These are phyloP conservation scores for Argopecten irradians DNA, from an alignment of 1,140 invertebrate species.

Conservation along the genomic window DNA sequence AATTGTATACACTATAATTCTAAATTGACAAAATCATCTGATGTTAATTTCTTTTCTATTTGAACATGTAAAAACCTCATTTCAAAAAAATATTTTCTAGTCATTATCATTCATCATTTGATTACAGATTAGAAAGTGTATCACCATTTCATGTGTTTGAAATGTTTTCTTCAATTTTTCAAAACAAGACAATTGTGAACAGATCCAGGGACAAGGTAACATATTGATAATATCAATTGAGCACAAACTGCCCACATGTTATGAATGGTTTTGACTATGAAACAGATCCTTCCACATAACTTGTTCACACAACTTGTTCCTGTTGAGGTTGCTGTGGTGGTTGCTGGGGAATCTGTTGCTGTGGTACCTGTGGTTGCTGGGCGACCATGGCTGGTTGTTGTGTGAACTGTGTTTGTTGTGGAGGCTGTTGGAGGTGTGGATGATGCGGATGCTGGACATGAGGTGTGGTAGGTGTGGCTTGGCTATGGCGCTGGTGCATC, in stretches of 20 bases:
- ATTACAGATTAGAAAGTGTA: too few species aligned
- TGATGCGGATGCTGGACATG: slow-evolving; percentile 4
- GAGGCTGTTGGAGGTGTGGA: slow-evolving; percentile 36
- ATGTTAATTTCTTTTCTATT: too few species aligned
- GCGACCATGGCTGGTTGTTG: slow-evolving; percentile 41
- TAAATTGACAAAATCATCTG: too few species aligned
- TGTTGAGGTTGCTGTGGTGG: slow-evolving; percentile 55
- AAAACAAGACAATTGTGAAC: neutral
- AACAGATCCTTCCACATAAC: slow-evolving; percentile 32
- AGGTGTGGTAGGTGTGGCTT: slow-evolving; percentile 27
- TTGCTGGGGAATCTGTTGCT: slow-evolving; percentile 52
- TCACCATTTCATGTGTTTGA: too few species aligned
- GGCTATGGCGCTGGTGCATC: slow-evolving; percentile 67
- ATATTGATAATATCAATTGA: neutral
- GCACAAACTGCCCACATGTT: neutral
- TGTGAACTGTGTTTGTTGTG: slow-evolving; percentile 40
- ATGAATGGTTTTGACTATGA: slow-evolving; percentile 29
- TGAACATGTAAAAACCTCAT: too few species aligned
- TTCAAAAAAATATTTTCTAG: too few species aligned
- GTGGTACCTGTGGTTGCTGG: slow-evolving; percentile 55
- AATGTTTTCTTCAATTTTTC: neutral
- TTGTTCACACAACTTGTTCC: slow-evolving; percentile 34
- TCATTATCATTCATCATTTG: too few species aligned
- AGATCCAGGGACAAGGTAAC: neutral
- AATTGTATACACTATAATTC: too few species aligned